Conservation (phyloP, 2,888 invertebrate genomes). For the Exephanes ischioxanthus region DNA sequence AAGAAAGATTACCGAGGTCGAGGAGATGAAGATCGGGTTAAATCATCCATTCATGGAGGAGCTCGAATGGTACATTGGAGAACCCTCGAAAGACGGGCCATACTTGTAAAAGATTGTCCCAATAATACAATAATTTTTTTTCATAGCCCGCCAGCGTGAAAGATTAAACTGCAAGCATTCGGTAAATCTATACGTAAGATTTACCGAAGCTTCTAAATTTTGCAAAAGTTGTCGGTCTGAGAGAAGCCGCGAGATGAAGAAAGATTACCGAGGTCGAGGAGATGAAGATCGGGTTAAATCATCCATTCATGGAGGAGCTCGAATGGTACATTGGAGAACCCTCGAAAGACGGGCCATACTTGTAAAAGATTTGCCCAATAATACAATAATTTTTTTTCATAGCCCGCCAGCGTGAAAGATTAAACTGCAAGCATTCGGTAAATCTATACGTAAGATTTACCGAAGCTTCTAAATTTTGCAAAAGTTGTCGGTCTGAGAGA, state of each 20-base stretch:
- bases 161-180: not conserved
- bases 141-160: not conserved
- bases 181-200: no score
- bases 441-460: no score
- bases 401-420: not conserved
- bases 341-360: not conserved
- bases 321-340: not conserved
- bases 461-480: no score
- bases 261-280: not conserved
- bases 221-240: no score
- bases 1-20: not conserved
- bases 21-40: not conserved
- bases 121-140: not conserved
- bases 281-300: not conserved
- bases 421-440: conserved; percentile 4
- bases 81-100: not conserved
- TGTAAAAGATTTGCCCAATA: not conserved
- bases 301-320: not conserved
- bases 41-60: not conserved
- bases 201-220: no score
- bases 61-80: not conserved
- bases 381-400: not conserved
- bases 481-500: no score
- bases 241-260: no score
- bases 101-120: not conserved